Evolutionary conservation across 2,797 vertebrate species (phyloP).

Genomic region (Anolis apletophallus): DNA sequence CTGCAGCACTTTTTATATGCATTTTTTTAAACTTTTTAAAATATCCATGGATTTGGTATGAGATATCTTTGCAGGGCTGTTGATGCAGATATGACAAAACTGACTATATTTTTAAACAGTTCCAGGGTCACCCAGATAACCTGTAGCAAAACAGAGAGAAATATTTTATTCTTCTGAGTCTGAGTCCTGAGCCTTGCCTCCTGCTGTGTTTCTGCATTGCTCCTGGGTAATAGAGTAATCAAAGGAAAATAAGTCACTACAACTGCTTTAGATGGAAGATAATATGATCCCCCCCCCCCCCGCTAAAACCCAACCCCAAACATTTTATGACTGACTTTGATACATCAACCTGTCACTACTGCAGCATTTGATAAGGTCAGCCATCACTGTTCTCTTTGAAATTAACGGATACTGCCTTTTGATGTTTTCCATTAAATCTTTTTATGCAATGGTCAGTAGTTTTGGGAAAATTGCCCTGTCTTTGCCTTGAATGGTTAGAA

Average conservation of each 20-base stretch:
- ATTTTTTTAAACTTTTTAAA: not conserved
- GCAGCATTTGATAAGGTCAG: conserved; percentile 43
- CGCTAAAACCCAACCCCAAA: not conserved
- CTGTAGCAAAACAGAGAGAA: not conserved
- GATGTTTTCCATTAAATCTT: conserved; percentile 36
- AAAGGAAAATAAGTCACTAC: not conserved
- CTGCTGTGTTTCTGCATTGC: conserved; percentile 16
- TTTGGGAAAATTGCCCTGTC: not conserved
- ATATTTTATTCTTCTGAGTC: not conserved
- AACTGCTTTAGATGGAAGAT: not conserved
- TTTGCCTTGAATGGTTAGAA: not conserved
- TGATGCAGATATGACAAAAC: not conserved
- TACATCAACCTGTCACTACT: conserved; percentile 30
- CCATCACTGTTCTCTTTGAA: conserved; percentile 27
- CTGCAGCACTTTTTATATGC: not conserved
- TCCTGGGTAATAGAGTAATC: conserved; percentile 14
- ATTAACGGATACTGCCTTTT: conserved; percentile 17
- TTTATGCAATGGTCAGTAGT: not conserved
- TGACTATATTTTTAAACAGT: not conserved
- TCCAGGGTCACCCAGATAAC: not conserved
- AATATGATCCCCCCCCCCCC: not conserved
- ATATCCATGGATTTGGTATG: not conserved
- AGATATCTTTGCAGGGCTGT: not conserved
- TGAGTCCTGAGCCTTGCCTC: not conserved
- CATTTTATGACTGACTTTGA: conserved; percentile 12